Evolutionary conservation across 2,888 invertebrate genomes (phyloP), one percentile per base, ranked within the genome.

Genomic region (Mythimna albipuncta): DNA sequence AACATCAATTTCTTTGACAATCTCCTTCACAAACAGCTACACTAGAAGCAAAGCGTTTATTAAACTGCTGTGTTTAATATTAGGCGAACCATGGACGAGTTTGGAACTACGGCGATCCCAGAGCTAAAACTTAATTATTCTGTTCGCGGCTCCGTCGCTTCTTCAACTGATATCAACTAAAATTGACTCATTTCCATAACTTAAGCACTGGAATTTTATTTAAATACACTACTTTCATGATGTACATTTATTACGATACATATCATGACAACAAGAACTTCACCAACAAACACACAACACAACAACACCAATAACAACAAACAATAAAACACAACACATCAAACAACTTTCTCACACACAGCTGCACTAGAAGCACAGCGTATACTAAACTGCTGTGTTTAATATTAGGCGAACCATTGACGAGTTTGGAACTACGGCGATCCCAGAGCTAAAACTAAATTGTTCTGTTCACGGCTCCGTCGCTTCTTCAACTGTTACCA

Each of bases 361-460:
- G 10, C 21, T 35, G 2, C 6, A n/a, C 4, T 21, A 7, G 57
- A 10, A 58, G 4, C 71, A 41, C n/a, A 57, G 6, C 11, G 2
- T 47, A 9, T 35, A 44, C 52, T 47, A 50, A 65, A 47, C 21
- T 38, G 21, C 50, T 21, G 2, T 54, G 21, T 79, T 54, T 66
- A 58, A 79, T 75, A 69, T 61, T 54, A 68, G 32, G 11, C 32
- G 6, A 76, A 71, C 54, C 41, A 77, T 80, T 76, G 69, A 59
- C 32, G 32, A 81, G 73, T 84, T 77, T 0, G 10, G 7, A 82
- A 84, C 81, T 77, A 69, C 4, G 47, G n/a, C 52, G 55, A 68
- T 80, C 63, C 75, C 70, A 61, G 75, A 70, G 68, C 68, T 47
- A 16, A 57, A 81, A 84, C 77, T 81, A 78, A 75, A 81, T 84